phyloP scores from a whole-genome alignment of 2,797 vertebrate species.

The Podargus strigoides region DNA sequence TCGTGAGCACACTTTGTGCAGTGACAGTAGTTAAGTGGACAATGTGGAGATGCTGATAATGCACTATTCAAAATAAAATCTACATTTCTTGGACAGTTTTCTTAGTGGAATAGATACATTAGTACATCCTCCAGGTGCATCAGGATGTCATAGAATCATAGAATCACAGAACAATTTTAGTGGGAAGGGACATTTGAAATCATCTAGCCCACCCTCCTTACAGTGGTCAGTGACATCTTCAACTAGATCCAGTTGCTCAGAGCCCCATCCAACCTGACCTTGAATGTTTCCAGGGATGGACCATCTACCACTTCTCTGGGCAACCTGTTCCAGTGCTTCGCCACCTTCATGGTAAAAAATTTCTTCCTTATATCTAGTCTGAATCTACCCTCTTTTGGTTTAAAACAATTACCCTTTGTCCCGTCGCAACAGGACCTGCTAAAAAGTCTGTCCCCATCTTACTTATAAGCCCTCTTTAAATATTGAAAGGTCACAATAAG shows the following conservation, averaged over 20 bases:
- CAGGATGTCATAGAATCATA: not conserved
- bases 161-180: not conserved
- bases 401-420: not conserved
- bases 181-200: not conserved
- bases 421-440: fast-evolving
- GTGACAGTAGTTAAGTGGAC: not conserved
- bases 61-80: not conserved
- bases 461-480: not conserved
- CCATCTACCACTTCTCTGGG: not conserved
- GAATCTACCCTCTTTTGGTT: not conserved
- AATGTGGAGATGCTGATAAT: not conserved
- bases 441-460: not conserved
- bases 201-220: not conserved
- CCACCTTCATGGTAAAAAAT: not conserved
- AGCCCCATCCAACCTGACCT: not conserved
- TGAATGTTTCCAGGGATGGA: not conserved
- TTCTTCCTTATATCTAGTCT: not conserved
- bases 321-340: not conserved
- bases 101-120: not conserved
- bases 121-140: not conserved
- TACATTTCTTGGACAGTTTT: not conserved
- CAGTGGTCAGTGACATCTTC: not conserved
- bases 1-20: not conserved
- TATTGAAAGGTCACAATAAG: not conserved
- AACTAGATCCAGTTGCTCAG: not conserved